Evolutionary conservation across 2,888 invertebrate species (phyloP).

Genomic region (Tryphoninae sp.): DNA sequence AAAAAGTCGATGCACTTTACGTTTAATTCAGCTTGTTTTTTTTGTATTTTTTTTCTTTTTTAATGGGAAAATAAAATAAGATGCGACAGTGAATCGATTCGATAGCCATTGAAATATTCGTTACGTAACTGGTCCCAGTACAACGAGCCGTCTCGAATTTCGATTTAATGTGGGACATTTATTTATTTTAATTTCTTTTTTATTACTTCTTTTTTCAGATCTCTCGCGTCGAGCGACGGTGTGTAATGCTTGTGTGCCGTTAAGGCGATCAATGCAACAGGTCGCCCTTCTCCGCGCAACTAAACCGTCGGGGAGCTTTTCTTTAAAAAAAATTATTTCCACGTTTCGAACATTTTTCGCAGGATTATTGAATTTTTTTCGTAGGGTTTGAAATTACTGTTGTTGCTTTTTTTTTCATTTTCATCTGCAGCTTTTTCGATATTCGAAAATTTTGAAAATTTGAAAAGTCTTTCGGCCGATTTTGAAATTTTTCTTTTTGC

Average conservation of each 20-base stretch:
- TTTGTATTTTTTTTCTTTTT: neutral
- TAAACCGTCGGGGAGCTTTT: neutral
- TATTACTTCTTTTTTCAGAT: neutral
- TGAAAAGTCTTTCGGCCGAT: neutral
- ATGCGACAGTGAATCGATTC: conserved; percentile 43
- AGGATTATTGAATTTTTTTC: conserved; percentile 11
- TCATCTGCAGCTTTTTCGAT: neutral
- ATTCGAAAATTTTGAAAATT: neutral
- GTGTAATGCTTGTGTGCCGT: neutral
- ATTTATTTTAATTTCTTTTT: conserved; percentile 1
- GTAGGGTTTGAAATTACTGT: conserved; percentile 1
- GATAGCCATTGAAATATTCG: conserved; percentile 53
- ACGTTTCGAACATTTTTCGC: conserved; percentile 32
- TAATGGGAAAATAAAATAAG: neutral
- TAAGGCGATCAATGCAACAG: neutral
- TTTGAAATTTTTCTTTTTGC: conserved; percentile 20
- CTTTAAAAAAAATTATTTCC: conserved; percentile 17
- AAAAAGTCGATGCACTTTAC: conserved; percentile 2
- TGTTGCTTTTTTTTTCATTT: neutral
- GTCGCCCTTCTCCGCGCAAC: no score
- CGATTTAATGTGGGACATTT: conserved; percentile 33
- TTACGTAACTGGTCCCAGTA: conserved; percentile 62
- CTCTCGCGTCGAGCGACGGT: neutral
- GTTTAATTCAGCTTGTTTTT: neutral
- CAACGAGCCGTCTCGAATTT: conserved; percentile 58